Base-by-base conservation (phyloP, 64 coral and sea anemone genomes). In the Montipora sp. region DNA sequence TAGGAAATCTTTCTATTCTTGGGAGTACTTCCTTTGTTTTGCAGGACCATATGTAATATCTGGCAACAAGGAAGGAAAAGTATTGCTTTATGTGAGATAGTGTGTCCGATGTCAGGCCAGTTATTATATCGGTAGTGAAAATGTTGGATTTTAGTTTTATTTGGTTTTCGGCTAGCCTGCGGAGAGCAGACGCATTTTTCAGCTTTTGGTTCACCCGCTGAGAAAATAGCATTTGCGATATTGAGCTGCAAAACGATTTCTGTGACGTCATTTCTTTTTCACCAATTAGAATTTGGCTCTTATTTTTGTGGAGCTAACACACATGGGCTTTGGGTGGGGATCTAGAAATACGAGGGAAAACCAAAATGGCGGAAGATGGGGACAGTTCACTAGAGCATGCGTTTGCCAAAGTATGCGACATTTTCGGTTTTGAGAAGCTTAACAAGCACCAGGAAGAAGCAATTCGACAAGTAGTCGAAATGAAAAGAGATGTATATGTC, bases 361-460 rank as follows among this genome's bases (percentile, higher is more conserved):
- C 67, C 15, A 71, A 71, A 71, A 71, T 71, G 67, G 67, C 15
- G 16, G 67, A 71, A 71, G 67, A 71, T 71, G 67, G 67, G 67
- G 67, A 71, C 15, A 16, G 67, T 71, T 71, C 16, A 14, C 4
- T 71, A 57, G 53, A 57, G 53, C 53, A 57, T 57, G 53, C 53
- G 0, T 57, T 57, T 57, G 53, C 53, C 53, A 57, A 57, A 57
- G 53, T 57, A 57, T 57, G 53, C 53, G 53, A 57, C 53, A 57
- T 57, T 57, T 57, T 57, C 5, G 67, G 67, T 3, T 3, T 71
- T 57, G 53, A 57, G 53, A 57, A 57, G 53, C 53, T 57, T 57
- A 71, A 71, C 20, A 71, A 71, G 67, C 67, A 71, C 3, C 67
- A 71, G 67, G 67, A 71, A 71, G 67, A 71, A 15, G 67, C 67